Evolutionary conservation across 2,797 vertebrate genomes (phyloP), one percentile per base, ranked within the genome.

Genomic region (Lagorchestes hirsutus): DNA sequence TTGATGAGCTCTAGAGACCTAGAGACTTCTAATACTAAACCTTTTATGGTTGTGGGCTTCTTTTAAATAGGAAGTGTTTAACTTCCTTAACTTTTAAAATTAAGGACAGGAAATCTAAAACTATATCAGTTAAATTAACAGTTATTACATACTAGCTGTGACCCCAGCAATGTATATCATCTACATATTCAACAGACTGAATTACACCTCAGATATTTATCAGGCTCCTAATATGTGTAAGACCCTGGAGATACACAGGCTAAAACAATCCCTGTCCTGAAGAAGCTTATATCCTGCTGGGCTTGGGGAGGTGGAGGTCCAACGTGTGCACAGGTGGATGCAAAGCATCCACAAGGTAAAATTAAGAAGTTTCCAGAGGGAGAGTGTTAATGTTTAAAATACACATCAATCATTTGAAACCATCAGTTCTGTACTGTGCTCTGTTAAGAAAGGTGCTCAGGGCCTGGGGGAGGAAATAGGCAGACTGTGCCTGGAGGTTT

Each of bases 11-110:
- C 67, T 40, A 74, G 62, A 40, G 16, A 6, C 62, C 29, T 22
- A 2, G 74, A 87, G 74, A 87, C 22, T 27, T 50, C 40, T 40
- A 50, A 40, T 50, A 40, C 74, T 27, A 24, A 50, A 50, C 9
- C 0, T 12, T 87, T 87, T 28, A 87, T 27, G 74, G 22, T 27
- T 46, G n/a, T 74, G 5, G 24, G n/a, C 67, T 82, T 46, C 40
- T 87, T 87, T 87, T 87, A 87, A 40, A 50, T 87, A 87, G 40
- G 28, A 27, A 87, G 40, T 27, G 40, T 50, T 82, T 50, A 46
- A 46, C 46, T 46, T 18, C 5, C n/a, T 46, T 92, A 91, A 82
- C 90, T 34, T 92, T 96, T 28, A 56, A 95, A 96, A 90, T 58
- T 55, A 94, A 59, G 58, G 27, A 24, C 50, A 93, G 82, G 91